Evolutionary conservation across 1,140 invertebrate species (phyloP).

Genomic region (Cydia pomonella): DNA sequence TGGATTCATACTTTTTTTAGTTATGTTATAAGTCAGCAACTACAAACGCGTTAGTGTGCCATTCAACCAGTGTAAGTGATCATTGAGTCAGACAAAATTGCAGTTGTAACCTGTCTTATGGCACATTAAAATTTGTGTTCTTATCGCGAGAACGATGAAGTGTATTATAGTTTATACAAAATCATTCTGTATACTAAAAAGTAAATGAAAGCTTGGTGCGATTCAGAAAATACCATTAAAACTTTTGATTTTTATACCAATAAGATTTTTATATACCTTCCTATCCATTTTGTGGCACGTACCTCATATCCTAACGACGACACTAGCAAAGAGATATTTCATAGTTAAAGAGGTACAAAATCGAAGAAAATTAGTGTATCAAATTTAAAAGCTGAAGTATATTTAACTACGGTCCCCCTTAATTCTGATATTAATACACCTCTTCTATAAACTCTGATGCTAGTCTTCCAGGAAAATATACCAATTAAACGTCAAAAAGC

Average conservation of each 20-base stretch:
- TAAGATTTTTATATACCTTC: constrained; percentile 60
- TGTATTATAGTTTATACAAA: constrained; percentile 78
- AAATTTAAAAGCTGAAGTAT: too few species aligned
- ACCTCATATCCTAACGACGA: too few species aligned
- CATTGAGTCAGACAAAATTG: constrained; percentile 77
- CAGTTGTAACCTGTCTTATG: constrained; percentile 61
- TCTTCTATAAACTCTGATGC: too few species aligned
- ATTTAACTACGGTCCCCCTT: too few species aligned
- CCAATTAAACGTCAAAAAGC: too few species aligned
- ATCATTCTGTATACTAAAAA: constrained; percentile 81
- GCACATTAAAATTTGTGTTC: constrained; percentile 68
- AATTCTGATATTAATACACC: too few species aligned
- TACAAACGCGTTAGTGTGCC: constrained; percentile 56
- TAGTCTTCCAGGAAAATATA: too few species aligned
- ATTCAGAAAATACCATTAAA: constrained; percentile 81
- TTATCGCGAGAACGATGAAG: constrained; percentile 64
- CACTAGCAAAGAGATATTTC: too few species aligned
- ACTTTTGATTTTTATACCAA: constrained; percentile 81
- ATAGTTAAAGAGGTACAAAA: too few species aligned
- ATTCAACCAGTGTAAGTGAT: constrained; percentile 55
- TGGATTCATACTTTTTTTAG: not conserved
- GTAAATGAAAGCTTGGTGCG: constrained; percentile 80
- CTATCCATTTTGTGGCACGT: constrained; percentile 16
- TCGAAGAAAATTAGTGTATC: too few species aligned
- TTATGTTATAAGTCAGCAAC: constrained; percentile 15